A percentile compares a stretch with the other conserved stretches of the same genome.
Evolutionary conservation across 2,888 invertebrate species (phyloP).

Genomic region (Campoplex nolae): DNA sequence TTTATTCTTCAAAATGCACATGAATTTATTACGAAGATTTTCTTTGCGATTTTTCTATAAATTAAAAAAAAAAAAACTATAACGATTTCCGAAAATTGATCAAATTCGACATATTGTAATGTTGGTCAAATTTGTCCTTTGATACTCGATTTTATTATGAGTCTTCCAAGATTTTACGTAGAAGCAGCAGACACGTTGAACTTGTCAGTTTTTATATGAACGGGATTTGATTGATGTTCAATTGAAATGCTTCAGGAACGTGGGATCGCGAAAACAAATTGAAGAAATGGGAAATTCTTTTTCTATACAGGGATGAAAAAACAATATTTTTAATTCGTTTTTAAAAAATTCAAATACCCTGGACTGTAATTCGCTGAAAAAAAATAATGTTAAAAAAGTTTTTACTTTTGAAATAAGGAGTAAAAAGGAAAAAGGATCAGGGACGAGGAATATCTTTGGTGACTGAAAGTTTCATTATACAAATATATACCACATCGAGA

Average conservation of each 20-base stretch:
- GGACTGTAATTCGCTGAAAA: neutral
- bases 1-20: no score
- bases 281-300: neutral
- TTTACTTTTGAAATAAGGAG: neutral
- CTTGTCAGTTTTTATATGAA: no score
- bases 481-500: constrained; percentile 33
- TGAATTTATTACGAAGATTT: no score
- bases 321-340: neutral
- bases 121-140: neutral
- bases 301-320: neutral
- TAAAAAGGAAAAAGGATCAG: neutral
- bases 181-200: neutral
- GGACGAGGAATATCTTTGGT: constrained; percentile 1
- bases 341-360: no score
- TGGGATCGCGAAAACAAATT: neutral
- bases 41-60: no score
- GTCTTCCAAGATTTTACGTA: neutral
- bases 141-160: neutral
- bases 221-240: no score
- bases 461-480: neutral
- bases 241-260: no score
- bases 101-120: neutral
- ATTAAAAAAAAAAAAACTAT: neutral
- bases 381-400: neutral
- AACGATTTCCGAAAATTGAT: neutral